Evolutionary conservation across 2,797 vertebrate species (phyloP), one percentile per base, ranked within the genome.

Genomic region (Buceros bicornis): DNA sequence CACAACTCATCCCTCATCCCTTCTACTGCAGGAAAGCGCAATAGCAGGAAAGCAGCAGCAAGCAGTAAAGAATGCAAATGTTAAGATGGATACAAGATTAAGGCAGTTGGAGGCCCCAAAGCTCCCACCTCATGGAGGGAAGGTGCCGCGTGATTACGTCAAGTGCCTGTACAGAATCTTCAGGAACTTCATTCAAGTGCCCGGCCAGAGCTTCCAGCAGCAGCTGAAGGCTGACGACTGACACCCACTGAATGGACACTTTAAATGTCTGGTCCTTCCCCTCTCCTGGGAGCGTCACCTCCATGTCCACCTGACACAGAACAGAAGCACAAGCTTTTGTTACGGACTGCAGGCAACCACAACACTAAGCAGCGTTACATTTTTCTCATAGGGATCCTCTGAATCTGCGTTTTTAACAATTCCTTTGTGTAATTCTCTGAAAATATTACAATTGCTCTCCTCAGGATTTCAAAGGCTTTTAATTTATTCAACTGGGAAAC

Each of bases 191-290:
- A 76, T 99, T 99, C 58, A 99, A 96, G 97, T 99, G 99, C 56
- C 99, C 99, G 2, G 99, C 98, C 93, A 99, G 97, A 64, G 99
- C 99, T 94, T 99, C 99, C 97, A 99, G 96, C 82, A 99, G 98
- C 98, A 99, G 97, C 98, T 99, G 99, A 89, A 99, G 99, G 96
- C 99, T 99, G 88, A 99, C 99, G 22, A 99, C 99, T 2, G 99
- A 99, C 94, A 99, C 99, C 99, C 99, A 99, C 97, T 99, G 99
- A 98, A 99, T 98, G 61, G 99, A 99, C 84, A 99, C 99, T 98
- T 99, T 99, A 92, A 99, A 99, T 2, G 99, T 99, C 98, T 99
- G 99, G 96, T 99, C 99, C 97, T 99, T 99, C 79, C 99, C 99
- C 96, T 99, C 99, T 11, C 99, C 99, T 31, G 99, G 99, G 90